phyloP scores from a whole-genome alignment of 2,888 invertebrate genomes.

The Polydrusus cervinus region DNA sequence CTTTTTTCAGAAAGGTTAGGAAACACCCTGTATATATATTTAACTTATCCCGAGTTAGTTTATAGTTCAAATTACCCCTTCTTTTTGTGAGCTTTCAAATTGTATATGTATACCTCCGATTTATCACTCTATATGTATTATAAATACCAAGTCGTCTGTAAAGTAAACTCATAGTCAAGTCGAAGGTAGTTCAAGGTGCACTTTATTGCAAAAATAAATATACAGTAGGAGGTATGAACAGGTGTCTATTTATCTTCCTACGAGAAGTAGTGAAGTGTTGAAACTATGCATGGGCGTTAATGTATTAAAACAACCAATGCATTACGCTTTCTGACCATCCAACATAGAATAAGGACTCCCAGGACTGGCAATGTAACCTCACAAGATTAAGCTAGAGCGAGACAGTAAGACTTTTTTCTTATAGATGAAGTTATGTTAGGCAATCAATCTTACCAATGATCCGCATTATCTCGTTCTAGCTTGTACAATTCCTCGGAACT shows the following conservation, averaged over 20 bases:
- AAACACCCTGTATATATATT: no score
- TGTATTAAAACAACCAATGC: conserved; percentile 16
- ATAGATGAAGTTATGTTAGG: no score
- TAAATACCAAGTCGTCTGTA: neutral
- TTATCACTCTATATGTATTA: neutral
- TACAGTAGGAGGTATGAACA: conserved; percentile 31
- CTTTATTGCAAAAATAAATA: conserved; percentile 24
- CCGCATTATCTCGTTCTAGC: no score
- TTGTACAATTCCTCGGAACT: no score
- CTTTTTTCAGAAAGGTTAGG: no score
- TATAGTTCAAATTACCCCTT: no score
- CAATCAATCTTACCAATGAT: no score
- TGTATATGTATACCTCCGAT: no score
- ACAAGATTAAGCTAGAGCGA: no score
- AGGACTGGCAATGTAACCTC: neutral
- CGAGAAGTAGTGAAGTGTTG: conserved; percentile 26
- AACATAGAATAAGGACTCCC: neutral
- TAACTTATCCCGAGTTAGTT: no score
- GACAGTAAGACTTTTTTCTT: no score
- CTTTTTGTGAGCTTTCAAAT: no score
- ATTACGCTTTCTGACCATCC: conserved; percentile 14
- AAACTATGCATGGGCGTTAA: conserved; percentile 26
- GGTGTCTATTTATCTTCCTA: conserved; percentile 34
- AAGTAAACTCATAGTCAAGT: neutral
- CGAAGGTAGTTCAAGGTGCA: conserved; percentile 15